Base-by-base conservation (phyloP, 2,888 invertebrate genomes). In the Orchesella flavescens region DNA sequence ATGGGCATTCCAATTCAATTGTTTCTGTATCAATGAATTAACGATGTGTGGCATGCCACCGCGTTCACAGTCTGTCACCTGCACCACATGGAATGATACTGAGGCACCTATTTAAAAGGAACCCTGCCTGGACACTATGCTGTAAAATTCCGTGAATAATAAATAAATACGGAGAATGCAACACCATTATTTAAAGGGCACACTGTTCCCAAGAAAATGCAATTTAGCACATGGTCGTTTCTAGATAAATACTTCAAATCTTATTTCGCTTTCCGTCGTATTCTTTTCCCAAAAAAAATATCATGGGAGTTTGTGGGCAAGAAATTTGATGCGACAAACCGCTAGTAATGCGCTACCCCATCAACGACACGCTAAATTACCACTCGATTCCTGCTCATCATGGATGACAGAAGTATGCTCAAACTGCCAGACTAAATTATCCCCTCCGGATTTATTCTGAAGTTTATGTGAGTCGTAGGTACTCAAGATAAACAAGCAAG, bases 361-460 rank as follows among this genome's bases (percentile, higher is more conserved):
- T 77, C 78, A 78, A 71, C 69, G 78, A 69, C 71, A 78, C 61
- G 71, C 61, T 63, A 78, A 79, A 72, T 80, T 80, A 80, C 80
- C 73, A 59, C 73, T 65, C 66, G 57, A 80, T 80, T 71, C 80
- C 66, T 66, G 59, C 73, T 80, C 80, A 80, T 80, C 80, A 73
- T 73, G 80, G 80, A 80, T 80, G 80, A 80, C 80, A 80, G 73
- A 73, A 49, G 73, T 73, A 66, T 80, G 73, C 24, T 80, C 80
- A 80, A 73, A 73, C 65, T 80, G 73, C 57, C 73, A 66, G 13
- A 21, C 53, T 49, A 80, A 80, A 73, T 80, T 80, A 80, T 73
- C 72, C 80, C 73, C 80, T 46, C 66, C 73, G 66, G 73, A 80
- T 66, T 73, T 65, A 23, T 46, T 73, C 65, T 43, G 53, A 80